Percentiles rank a stretch among this genome's conserved stretches.
Conservation (phyloP, 2,888 invertebrate genomes). For the Cheilosia soror region DNA sequence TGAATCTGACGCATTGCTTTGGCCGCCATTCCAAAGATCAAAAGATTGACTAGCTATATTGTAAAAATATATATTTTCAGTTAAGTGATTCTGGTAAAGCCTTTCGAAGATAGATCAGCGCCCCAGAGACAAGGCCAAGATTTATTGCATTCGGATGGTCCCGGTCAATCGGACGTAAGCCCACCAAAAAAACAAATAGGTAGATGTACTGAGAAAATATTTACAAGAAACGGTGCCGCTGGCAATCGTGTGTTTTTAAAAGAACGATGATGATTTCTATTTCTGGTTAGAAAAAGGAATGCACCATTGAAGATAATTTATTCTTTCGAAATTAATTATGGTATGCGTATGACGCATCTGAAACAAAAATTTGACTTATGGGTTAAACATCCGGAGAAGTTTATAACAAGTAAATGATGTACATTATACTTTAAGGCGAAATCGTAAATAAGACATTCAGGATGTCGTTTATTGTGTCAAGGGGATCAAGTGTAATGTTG, state of each 20-base stretch:
- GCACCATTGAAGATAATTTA: constrained; percentile 24
- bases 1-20: constrained; percentile 24
- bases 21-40: constrained; percentile 42
- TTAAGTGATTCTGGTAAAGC: constrained; percentile 21
- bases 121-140: constrained; percentile 11
- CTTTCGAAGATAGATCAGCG: constrained; percentile 5
- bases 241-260: background rate
- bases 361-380: constrained; percentile 26
- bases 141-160: constrained; percentile 35
- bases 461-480: constrained; percentile 2
- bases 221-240: background rate
- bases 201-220: background rate
- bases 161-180: constrained; percentile 14
- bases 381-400: constrained; percentile 12
- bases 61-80: constrained; percentile 1
- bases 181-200: background rate
- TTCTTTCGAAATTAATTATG: constrained; percentile 21
- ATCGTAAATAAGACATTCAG: constrained; percentile 6
- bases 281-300: constrained; percentile 30
- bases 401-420: background rate
- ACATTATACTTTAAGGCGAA: constrained; percentile 2
- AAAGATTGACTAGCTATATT: constrained; percentile 20
- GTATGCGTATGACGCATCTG: constrained; percentile 27
- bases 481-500: background rate
- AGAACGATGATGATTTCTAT: constrained; percentile 37